Conservation (phyloP, 2,797 vertebrate species). For the Notolepis coatsorum region DNA sequence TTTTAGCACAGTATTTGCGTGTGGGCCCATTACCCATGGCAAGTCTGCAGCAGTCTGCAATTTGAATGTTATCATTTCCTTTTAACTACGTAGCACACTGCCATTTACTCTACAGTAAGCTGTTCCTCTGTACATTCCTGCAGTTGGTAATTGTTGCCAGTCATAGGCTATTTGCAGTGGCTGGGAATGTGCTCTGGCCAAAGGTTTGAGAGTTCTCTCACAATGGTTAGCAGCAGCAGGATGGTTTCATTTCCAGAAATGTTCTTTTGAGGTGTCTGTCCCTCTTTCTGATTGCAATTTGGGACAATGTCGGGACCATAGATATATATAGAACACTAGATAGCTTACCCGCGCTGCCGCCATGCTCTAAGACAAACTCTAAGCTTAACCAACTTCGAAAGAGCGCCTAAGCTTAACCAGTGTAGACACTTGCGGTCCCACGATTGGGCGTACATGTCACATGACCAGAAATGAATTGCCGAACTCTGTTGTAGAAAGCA, state of each 20-base stretch:
- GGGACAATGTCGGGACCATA: not conserved
- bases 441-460: too few species aligned
- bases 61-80: slow-evolving; percentile 10
- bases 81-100: slow-evolving; percentile 13
- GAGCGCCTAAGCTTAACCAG: too few species aligned
- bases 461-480: too few species aligned
- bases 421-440: too few species aligned
- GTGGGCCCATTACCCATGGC: not conserved
- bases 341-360: too few species aligned
- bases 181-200: slow-evolving; percentile 6
- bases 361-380: too few species aligned
- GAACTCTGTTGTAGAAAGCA: too few species aligned
- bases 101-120: slow-evolving; percentile 11
- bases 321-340: too few species aligned
- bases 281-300: not conserved
- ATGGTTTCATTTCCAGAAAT: slow-evolving; percentile 6
- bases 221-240: slow-evolving; percentile 14
- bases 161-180: slow-evolving; percentile 33
- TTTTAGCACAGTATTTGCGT: not conserved
- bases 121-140: slow-evolving; percentile 55
- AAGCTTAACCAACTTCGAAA: too few species aligned
- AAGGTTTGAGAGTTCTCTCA: not conserved
- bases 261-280: not conserved
- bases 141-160: slow-evolving; percentile 17
- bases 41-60: not conserved